phyloP scores from a whole-genome alignment of 2,888 invertebrate genomes.

The Labia minor region DNA sequence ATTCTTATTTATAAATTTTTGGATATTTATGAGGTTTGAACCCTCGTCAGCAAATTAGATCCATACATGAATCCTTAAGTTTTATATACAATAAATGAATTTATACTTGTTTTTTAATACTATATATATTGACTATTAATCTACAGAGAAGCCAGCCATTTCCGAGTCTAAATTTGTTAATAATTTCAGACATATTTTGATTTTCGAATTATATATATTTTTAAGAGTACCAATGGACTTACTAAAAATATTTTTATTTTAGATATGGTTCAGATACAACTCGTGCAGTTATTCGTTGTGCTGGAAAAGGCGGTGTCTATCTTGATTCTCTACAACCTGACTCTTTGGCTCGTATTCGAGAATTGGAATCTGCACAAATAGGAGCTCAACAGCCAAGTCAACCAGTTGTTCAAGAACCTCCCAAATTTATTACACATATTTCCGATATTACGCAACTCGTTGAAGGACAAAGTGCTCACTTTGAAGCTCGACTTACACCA shows the following conservation, averaged over 20 bases:
- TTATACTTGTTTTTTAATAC: too few relatives aligned
- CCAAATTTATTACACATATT: constrained; percentile 82
- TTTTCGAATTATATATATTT: constrained; percentile 14
- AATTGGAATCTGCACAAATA: constrained; percentile 60
- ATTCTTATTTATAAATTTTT: too few relatives aligned
- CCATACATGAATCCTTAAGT: too few relatives aligned
- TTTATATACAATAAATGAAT: too few relatives aligned
- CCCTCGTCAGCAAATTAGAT: too few relatives aligned
- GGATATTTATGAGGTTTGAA: too few relatives aligned
- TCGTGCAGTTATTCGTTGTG: constrained; percentile 70
- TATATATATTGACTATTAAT: too few relatives aligned
- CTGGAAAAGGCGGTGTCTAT: constrained; percentile 75
- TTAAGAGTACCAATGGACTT: neutral
- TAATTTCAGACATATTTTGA: too few relatives aligned
- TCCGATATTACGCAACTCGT: constrained; percentile 71
- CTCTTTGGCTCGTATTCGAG: constrained; percentile 75
- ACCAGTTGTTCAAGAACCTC: constrained; percentile 64
- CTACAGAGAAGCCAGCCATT: too few relatives aligned
- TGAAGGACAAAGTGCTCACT: constrained; percentile 91
- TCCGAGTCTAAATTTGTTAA: too few relatives aligned
- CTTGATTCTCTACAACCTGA: constrained; percentile 84
- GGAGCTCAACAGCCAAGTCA: constrained; percentile 48
- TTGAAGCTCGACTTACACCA: constrained; percentile 85
- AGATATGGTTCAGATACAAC: constrained; percentile 77
- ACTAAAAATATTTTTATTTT: constrained; percentile 9